These are phyloP conservation scores for Actinernus sp. DNA, from an alignment of 92 coral and sea anemone species.

Conservation along the genomic window DNA sequence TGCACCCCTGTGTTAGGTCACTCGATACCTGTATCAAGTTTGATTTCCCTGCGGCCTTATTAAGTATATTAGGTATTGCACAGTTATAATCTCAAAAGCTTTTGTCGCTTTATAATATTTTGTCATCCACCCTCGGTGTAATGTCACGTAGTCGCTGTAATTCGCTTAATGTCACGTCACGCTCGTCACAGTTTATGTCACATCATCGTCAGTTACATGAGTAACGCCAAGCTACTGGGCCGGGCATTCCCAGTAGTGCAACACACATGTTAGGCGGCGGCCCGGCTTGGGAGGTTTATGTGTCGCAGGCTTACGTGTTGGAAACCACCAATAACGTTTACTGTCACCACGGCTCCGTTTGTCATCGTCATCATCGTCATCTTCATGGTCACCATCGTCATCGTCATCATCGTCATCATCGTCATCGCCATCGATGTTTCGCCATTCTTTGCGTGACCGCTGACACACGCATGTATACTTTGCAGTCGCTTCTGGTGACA, in stretches of 20 bases:
- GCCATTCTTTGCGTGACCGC: background rate
- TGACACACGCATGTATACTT: constrained; percentile 11
- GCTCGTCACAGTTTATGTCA: too few relatives aligned
- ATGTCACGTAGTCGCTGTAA: too few relatives aligned
- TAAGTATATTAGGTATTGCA: too few relatives aligned
- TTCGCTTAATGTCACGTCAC: too few relatives aligned
- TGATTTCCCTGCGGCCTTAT: too few relatives aligned
- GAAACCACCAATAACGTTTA: background rate
- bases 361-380: constrained; percentile 2
- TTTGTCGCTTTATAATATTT: too few relatives aligned
- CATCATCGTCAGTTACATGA: too few relatives aligned
- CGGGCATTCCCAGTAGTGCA: background rate
- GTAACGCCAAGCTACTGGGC: background rate
- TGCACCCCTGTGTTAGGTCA: too few relatives aligned
- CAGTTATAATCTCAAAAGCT: too few relatives aligned
- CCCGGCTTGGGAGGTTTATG: background rate
- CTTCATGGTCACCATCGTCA: constrained; percentile 6
- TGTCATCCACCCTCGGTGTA: too few relatives aligned
- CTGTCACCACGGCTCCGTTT: too few relatives aligned
- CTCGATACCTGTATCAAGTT: too few relatives aligned
- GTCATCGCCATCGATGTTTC: constrained; percentile 8
- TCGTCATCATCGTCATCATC: constrained; percentile 8
- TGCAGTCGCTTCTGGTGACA: background rate
- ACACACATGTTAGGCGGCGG: background rate
- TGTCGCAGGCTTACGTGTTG: background rate